Evolutionary conservation across 2,113 vertebrate genomes (phyloP), one percentile per base, ranked within the genome.

Genomic region (Centropus bengalensis): DNA sequence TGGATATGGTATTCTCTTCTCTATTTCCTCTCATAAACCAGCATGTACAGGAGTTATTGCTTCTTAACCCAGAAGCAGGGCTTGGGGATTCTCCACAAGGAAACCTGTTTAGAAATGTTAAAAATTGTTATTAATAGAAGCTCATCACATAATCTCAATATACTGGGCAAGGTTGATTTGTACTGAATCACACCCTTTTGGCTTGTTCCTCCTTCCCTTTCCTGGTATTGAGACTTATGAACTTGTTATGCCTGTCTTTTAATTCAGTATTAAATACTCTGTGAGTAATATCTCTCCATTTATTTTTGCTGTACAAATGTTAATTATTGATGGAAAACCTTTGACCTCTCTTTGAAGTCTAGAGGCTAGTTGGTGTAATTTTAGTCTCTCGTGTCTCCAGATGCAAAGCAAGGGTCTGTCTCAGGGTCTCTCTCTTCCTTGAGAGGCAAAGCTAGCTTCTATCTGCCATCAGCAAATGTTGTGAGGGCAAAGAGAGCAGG

Each of bases 1-100:
- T 94, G 32, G 58, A 82, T 51, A 69, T 77, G 83, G 84, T 93
- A 75, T 83, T 97, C 66, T 82, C 52, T 81, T 93, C 67, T 52
- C 62, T 63, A 58, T 70, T 42, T 91, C 68, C 42, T 56, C 47
- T 89, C 62, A 21, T 52, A 64, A 80, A 76, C 26, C 16, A 36
- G 1, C 40, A 20, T 27, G 16, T 64, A 8, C 47, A 56, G 51
- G 45, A 30, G 15, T 27, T 68, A 19, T 33, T 80, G 14, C 20
- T 58, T 75, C 21, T 44, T 6, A 45, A 2, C 10, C 54, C 40
- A 67, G 38, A 45, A 78, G 36, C 23, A 74, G 55, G 82, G 80
- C 8, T 38, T 52, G n/a, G 42, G 40, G 26, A 71, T 51, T 86
- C 14, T 78, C 64, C 47, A 27, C 58, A 70, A 74, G 4, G 71